Percentiles rank a stretch among this genome's conserved stretches.
Conservation (phyloP, 2,888 invertebrate species). For the Hydraecia micacea region DNA sequence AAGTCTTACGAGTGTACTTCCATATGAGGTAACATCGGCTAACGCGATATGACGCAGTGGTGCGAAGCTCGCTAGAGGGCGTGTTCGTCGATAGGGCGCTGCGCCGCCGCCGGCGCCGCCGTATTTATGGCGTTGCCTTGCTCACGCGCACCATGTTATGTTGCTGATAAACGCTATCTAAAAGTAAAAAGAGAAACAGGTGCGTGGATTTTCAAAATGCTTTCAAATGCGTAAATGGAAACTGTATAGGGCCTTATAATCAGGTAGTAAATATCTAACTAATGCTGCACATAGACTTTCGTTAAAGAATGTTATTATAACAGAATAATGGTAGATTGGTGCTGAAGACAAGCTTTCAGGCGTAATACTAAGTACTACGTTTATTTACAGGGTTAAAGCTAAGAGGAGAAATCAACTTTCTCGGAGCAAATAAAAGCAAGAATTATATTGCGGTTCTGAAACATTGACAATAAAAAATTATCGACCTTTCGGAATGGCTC, state of each 20-base stretch:
- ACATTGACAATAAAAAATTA: conserved; percentile 75
- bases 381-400: conserved; percentile 64
- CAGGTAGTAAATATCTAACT: conserved; percentile 27
- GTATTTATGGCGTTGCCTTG: conserved; percentile 75
- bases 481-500: conserved; percentile 72
- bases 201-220: conserved; percentile 52
- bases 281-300: conserved; percentile 49
- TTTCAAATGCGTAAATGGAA: conserved; percentile 45
- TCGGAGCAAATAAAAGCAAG: conserved; percentile 68
- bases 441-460: conserved; percentile 68
- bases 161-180: conserved; percentile 76
- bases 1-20: conserved; percentile 58
- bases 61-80: conserved; percentile 67
- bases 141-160: conserved; percentile 75
- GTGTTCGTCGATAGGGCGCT: conserved; percentile 72
- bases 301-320: conserved; percentile 45
- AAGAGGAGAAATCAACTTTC: conserved; percentile 66
- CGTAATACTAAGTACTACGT: conserved; percentile 29
- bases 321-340: conserved; percentile 42
- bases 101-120: conserved; percentile 68
- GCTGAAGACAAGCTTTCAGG: conserved; percentile 53
- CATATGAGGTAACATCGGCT: conserved; percentile 67
- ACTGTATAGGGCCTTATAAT: conserved; percentile 21
- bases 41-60: conserved; percentile 60
- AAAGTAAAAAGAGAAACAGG: conserved; percentile 70